Conservation (phyloP, 2,113 vertebrate species). For the Pterocles burchelli region DNA sequence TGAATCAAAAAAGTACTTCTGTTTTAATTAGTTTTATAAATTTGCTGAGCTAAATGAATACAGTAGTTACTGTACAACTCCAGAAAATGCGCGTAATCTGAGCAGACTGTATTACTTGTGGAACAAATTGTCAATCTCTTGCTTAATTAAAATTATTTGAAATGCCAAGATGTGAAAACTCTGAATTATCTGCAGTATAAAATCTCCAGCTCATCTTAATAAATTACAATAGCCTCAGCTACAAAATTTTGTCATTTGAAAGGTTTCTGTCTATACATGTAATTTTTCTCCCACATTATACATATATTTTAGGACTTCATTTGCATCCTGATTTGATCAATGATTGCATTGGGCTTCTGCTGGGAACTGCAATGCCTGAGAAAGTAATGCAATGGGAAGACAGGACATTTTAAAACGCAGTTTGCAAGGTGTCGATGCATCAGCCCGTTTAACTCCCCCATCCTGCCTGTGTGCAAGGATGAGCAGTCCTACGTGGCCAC, state of each 20-base stretch:
- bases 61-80: not conserved
- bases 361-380: not conserved
- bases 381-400: not conserved
- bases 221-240: not conserved
- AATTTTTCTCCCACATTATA: not conserved
- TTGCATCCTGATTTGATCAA: not conserved
- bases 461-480: not conserved
- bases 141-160: conserved; percentile 53
- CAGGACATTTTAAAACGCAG: not conserved
- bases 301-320: not conserved
- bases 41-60: conserved; percentile 58
- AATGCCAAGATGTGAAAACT: conserved; percentile 25
- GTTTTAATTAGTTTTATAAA: conserved; percentile 62
- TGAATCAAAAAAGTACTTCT: conserved; percentile 37
- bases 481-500: not conserved
- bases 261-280: not conserved
- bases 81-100: conserved; percentile 29
- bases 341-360: not conserved
- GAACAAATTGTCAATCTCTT: conserved; percentile 52
- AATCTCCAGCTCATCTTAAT: not conserved
- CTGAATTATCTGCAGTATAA: conserved; percentile 7
- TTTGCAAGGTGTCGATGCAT: not conserved
- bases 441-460: not conserved
- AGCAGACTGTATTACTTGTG: conserved; percentile 14
- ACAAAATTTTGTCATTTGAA: not conserved